Conservation (phyloP, 2,113 vertebrate species). For the Archilochus colubris region DNA sequence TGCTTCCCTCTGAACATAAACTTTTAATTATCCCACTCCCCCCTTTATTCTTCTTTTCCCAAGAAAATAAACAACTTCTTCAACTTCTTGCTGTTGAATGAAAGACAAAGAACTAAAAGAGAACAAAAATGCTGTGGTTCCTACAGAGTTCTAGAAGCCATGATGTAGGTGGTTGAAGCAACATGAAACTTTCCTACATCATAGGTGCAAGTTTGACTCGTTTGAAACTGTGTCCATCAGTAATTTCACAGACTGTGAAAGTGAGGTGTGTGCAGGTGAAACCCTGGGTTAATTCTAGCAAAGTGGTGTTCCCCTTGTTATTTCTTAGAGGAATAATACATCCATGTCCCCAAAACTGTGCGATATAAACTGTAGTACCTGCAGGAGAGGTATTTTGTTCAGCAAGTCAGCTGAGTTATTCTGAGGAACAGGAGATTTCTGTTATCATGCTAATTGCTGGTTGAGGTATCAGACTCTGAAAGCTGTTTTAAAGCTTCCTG, state of each 20-base stretch:
- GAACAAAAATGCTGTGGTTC: background rate
- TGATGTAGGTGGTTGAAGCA: background rate
- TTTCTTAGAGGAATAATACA: background rate
- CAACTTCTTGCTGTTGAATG: background rate
- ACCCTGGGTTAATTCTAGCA: background rate
- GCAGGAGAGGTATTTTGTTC: background rate
- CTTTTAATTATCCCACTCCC: background rate
- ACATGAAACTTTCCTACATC: background rate
- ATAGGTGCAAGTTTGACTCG: background rate
- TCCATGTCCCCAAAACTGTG: background rate
- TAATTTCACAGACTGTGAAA: background rate
- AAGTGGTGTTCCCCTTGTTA: background rate
- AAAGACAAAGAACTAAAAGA: conserved; percentile 5
- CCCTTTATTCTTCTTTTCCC: background rate
- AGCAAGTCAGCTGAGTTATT: background rate
- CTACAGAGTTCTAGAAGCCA: background rate
- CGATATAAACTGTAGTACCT: background rate
- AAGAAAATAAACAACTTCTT: background rate
- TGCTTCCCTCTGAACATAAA: background rate
- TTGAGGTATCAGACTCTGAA: background rate
- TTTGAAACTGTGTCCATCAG: background rate
- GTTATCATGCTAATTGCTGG: background rate
- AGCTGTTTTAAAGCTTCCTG: background rate
- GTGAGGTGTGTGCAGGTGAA: background rate
- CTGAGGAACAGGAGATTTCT: background rate